Conservation (phyloP, 2,113 vertebrate genomes). For the Ophiodon elongatus region DNA sequence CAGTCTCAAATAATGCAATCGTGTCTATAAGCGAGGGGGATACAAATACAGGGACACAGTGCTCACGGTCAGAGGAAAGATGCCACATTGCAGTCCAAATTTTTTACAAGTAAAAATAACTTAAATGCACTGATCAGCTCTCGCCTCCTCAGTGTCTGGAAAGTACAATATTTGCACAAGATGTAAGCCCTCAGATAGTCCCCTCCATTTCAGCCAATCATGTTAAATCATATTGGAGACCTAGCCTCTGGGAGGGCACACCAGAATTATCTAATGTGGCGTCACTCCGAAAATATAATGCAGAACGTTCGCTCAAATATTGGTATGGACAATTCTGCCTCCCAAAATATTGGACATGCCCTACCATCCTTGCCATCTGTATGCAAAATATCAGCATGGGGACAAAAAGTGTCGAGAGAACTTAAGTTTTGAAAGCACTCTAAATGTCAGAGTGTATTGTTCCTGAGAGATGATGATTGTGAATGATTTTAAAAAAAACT, state of each 20-base stretch:
- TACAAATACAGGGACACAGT: too few relatives aligned
- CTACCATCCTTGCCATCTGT: neutral
- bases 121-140: neutral
- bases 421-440: conserved; percentile 11
- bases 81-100: neutral
- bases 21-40: neutral
- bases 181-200: neutral
- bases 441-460: conserved; percentile 21
- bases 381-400: neutral
- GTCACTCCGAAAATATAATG: neutral
- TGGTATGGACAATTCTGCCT: neutral
- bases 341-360: neutral
- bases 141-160: neutral
- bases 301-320: neutral
- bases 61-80: too few relatives aligned
- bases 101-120: neutral
- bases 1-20: neutral
- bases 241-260: neutral
- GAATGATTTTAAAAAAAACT: neutral
- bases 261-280: neutral
- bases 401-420: neutral
- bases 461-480: conserved; percentile 3
- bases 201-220: neutral
- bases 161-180: neutral
- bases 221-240: neutral